A percentile compares a stretch with the other conserved stretches of the same genome.
Evolutionary conservation across 2,888 invertebrate species (phyloP).

Genomic region (Caenorhabditis sp.): DNA sequence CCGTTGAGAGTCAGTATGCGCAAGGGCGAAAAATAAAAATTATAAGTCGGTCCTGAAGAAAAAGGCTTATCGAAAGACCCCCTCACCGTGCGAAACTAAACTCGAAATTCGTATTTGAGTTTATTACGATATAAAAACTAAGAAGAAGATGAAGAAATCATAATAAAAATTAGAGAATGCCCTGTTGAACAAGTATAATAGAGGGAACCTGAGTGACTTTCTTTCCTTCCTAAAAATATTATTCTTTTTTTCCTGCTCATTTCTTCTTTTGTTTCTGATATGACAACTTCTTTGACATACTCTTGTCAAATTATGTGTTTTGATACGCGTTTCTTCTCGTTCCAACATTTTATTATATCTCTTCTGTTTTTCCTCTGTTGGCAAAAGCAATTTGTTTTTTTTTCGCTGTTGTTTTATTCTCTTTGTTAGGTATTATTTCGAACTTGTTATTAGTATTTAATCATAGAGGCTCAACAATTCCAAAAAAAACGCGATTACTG

Average conservation of each 20-base stretch:
- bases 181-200: neutral
- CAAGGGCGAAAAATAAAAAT: neutral
- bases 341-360: conserved; percentile 4
- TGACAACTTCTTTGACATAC: neutral
- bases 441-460: neutral
- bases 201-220: neutral
- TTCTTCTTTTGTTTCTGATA: neutral
- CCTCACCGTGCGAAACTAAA: neutral
- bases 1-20: neutral
- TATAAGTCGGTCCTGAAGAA: neutral
- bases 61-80: neutral
- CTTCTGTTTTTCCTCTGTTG: neutral
- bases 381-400: conserved; percentile 1
- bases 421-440: neutral
- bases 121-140: neutral
- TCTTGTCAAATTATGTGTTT: neutral
- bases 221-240: neutral
- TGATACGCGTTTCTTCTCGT: neutral
- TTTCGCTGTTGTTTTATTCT: neutral
- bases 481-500: no score
- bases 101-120: neutral
- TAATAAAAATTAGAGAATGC: neutral
- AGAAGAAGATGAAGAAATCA: neutral
- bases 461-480: neutral
- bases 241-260: neutral